Base-by-base conservation (phyloP, 2,797 vertebrate genomes). In the Clarias laeviceps region DNA sequence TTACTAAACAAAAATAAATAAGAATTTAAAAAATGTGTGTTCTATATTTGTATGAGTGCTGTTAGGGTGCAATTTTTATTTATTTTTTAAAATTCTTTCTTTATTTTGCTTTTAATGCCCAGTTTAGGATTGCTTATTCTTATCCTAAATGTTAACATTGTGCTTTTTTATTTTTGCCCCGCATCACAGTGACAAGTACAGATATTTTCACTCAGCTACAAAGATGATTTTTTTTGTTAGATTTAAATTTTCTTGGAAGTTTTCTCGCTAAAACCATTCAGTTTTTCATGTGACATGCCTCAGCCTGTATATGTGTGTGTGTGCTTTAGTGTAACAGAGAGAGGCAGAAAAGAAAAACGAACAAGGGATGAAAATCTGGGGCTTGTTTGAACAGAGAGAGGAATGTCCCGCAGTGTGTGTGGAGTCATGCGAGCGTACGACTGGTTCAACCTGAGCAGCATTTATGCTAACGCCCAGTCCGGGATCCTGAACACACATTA, bases 331-430 rank as follows among this genome's bases (percentile, higher is more conserved):
- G 27, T 80, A 76, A 76, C 73, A 76, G n/a, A 29, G 50, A 56
- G 8, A 57, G 18, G n/a, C 45, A 27, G 72, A 54, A 74, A 77
- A 72, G 76, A 80, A 59, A 76, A 78, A 70, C 64, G 66, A 89
- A 64, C 50, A 80, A 64, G 22, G 62, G 17, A 62, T 82, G 62
- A 82, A 87, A 73, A 85, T 84, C 32, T 59, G 29, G 78, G 84
- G 54, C 77, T 74, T 82, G 85, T 89, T 84, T 66, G 78, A 86
- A 88, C 84, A 85, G 74, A 88, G 82, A 84, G 85, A 73, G 88
- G 88, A 90, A 87, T 83, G 69, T 91, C 40, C 86, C 11, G 12
- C 37, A 18, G 62, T 17, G 15, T 65, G 72, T 74, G 61, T 82
- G 29, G 27, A 50, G 68, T 45, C 45, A 45, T 45, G 9, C 57